Evolutionary conservation across 2,113 vertebrate species (phyloP).

Genomic region (Charadrius vociferus): DNA sequence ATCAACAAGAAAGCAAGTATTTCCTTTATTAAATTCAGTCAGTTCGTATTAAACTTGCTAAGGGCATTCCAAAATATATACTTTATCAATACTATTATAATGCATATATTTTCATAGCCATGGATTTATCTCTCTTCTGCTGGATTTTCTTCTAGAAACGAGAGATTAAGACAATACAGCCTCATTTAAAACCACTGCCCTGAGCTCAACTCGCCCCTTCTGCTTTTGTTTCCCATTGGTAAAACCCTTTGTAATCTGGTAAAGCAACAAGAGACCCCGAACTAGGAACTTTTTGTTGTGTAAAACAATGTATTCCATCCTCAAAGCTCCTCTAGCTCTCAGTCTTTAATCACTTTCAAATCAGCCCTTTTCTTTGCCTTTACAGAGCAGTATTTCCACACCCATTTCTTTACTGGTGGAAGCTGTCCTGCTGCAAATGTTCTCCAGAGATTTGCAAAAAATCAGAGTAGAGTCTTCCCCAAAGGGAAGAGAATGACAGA

Average conservation of each 20-base stretch:
- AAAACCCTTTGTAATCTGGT: background rate
- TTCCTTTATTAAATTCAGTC: background rate
- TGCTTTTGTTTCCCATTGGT: background rate
- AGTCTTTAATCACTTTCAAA: background rate
- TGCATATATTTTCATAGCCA: background rate
- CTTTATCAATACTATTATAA: background rate
- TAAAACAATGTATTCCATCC: background rate
- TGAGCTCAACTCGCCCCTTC: background rate
- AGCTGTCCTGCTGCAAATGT: background rate
- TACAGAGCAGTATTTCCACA: background rate
- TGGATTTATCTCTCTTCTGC: background rate
- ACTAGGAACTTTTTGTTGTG: background rate
- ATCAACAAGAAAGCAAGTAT: background rate
- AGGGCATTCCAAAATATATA: background rate
- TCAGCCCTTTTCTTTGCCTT: background rate
- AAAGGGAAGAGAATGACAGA: background rate
- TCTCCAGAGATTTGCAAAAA: background rate
- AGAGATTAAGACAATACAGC: slow-evolving; percentile 12
- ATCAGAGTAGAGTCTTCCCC: background rate
- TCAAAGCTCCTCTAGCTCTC: background rate
- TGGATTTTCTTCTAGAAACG: slow-evolving; percentile 27
- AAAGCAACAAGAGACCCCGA: background rate
- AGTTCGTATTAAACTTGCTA: background rate
- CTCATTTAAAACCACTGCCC: slow-evolving; percentile 9
- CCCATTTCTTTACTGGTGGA: background rate